Evolutionary conservation across 1,140 invertebrate species (phyloP), one percentile per base, ranked within the genome.

Genomic region (Odontomachus brunneus): DNA sequence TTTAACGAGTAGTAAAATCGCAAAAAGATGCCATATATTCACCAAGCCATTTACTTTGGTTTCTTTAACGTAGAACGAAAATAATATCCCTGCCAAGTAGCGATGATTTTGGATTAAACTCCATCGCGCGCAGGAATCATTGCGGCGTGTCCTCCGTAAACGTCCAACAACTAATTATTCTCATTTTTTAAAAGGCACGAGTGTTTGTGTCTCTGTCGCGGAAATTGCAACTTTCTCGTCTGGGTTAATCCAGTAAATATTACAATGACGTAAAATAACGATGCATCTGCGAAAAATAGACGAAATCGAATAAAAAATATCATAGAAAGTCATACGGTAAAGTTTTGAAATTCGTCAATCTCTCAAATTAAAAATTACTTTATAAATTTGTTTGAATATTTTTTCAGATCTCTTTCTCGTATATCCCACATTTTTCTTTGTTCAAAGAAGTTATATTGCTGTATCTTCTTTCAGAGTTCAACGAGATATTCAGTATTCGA

Each of bases 121-220:
- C 14, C 72, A 87, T 60, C 55, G 38, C 33, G 48, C 57, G 67
- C 51, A 82, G 53, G 19, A 69, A 74, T 82, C 19, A n/a, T 57
- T 82, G 55, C 62, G 48, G 11, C 33, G 55, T 60, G 55, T 67
- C 33, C 48, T 66, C 33, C 44, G 63, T 88, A 88, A 85, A 78
- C 62, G 44, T 62, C 78, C 63, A 85, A 62, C 65, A 89, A 81
- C 80, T 85, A 82, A 88, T 55, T 84, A 72, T 75, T 72, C 60
- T 88, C 66, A 89, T 82, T 81, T 81, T 84, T 66, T 44, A 88
- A 90, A 90, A 90, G 89, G 89, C 89, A 90, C 87, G 78, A 90
- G 67, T 90, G 83, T 89, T 67, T 75, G 38, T 69, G 19, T 87
- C 57, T 51, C 14, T 12, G 26, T 82, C 12, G 57, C 49, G 11